These are phyloP conservation scores for Ypsolopha sequella DNA, from an alignment of 2,888 invertebrate genomes.

Conservation along the genomic window DNA sequence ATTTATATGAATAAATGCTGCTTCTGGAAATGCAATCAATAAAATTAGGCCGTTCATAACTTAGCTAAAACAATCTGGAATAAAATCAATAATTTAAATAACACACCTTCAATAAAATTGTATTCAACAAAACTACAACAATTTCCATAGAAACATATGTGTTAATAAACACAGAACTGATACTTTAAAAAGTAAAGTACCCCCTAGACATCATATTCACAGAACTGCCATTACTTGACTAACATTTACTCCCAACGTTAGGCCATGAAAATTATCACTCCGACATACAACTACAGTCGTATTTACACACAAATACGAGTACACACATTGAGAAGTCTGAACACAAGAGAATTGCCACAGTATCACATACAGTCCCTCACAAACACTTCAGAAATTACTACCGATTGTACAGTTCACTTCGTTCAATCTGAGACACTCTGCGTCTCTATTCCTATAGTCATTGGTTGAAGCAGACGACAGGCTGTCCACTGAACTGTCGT, in stretches of 20 bases:
- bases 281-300: background rate
- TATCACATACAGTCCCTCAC: constrained; percentile 4
- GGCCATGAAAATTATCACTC: constrained; percentile 1
- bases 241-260: background rate
- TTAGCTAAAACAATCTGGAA: background rate
- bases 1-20: constrained; percentile 2
- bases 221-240: background rate
- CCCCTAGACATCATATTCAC: background rate
- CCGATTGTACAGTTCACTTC: constrained; percentile 26
- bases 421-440: constrained; percentile 45
- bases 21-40: background rate
- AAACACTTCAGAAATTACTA: background rate
- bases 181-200: background rate
- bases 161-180: background rate
- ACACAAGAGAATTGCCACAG: constrained; percentile 19
- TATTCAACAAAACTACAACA: background rate
- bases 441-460: constrained; percentile 45
- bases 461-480: constrained; percentile 28
- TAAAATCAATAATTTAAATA: background rate
- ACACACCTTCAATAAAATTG: background rate
- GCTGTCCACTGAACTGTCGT: constrained; percentile 36
- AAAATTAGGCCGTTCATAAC: background rate
- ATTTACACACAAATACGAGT: background rate
- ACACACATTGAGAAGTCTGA: constrained; percentile 1
- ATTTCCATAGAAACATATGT: background rate